Evolutionary conservation across 2,113 vertebrate genomes (phyloP), one percentile per base, ranked within the genome.

Genomic region (Hypocryptadius cinnamomeus): DNA sequence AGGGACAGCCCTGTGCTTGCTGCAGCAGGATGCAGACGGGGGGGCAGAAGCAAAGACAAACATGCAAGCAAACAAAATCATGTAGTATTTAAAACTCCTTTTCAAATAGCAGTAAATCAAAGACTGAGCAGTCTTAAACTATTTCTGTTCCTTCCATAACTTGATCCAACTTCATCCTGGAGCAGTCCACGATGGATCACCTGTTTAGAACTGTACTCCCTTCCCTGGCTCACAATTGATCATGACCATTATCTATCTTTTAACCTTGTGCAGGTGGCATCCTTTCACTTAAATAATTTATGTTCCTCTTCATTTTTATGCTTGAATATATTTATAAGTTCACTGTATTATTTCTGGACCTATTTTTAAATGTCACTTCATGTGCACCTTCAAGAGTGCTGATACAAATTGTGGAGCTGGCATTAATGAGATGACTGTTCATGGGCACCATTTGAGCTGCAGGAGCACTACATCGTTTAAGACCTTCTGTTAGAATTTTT

Each of bases 271-370:
- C 81, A 82, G 61, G 61, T 88, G 60, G 45, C 78, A 80, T 92
- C 64, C 64, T 91, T 91, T 40, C 40, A 53, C 57, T 88, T 90
- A 53, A 93, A 90, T 90, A 65, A 85, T 93, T 72, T 51, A 51
- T 90, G 17, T 64, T 87, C 53, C 74, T 79, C 68, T 83, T 92
- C 76, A 65, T 94, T 93, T 93, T 90, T 92, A 61, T 53, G 42
- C 68, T 79, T 92, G 89, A 93, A 94, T 95, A 85, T 93, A 94
- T 95, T 95, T 90, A 93, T 93, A 96, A 93, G 83, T 70, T 93
- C 89, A 33, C 64, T 22, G 54, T 80, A 80, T 94, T 93, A 92
- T 86, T 94, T 93, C 93, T 86, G 83, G 77, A 30, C 64, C 89
- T 93, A 70, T 93, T 90, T 92, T 92, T 88, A 93, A 86, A 66